Conservation (phyloP, 2,113 vertebrate genomes). For the Hemiscyllium ocellatum region DNA sequence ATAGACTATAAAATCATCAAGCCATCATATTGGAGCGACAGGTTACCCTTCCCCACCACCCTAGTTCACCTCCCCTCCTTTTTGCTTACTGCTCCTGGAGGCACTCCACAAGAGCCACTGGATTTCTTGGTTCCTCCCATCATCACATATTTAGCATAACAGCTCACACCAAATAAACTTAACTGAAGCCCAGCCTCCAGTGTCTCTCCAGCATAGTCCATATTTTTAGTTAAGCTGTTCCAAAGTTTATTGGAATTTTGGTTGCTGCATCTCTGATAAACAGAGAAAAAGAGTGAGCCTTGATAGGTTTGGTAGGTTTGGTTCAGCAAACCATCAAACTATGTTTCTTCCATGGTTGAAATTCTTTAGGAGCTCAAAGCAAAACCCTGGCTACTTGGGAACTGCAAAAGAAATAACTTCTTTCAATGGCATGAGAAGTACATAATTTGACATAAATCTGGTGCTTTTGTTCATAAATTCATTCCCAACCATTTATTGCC, state of each 20-base stretch:
- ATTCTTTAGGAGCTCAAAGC: neutral
- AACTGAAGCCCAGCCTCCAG: neutral
- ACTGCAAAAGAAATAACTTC: neutral
- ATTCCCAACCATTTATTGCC: neutral
- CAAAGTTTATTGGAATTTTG: neutral
- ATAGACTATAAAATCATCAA: no score
- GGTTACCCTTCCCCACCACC: neutral
- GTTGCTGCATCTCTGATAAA: neutral
- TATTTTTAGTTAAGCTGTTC: neutral
- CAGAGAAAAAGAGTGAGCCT: neutral
- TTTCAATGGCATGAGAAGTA: neutral
- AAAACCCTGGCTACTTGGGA: neutral
- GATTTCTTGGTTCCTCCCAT: neutral
- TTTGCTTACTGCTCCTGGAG: neutral
- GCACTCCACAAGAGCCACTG: no score
- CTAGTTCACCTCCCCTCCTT: neutral
- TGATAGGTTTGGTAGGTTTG: neutral
- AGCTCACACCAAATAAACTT: neutral
- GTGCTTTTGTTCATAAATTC: neutral
- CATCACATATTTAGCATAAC: neutral
- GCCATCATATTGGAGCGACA: neutral
- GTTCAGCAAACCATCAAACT: neutral
- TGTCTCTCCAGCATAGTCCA: neutral
- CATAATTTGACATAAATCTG: neutral
- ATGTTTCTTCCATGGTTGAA: neutral